A percentile compares a stretch with the other conserved stretches of the same genome.
phyloP scores from a whole-genome alignment of 1,140 invertebrate genomes.

The Trichonephila inaurata region DNA sequence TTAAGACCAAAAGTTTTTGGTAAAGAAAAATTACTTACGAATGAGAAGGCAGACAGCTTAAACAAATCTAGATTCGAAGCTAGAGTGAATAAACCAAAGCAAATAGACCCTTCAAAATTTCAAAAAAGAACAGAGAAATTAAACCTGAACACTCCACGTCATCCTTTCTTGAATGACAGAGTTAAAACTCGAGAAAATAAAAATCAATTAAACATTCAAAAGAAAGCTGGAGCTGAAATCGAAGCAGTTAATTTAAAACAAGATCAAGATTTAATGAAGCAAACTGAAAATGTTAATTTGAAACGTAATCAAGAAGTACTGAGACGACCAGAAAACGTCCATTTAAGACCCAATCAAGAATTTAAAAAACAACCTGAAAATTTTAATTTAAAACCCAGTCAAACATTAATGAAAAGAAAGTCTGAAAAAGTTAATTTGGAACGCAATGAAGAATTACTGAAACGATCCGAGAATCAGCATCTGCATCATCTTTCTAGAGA shows the following conservation, averaged over 20 bases:
- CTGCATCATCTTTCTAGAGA: background rate
- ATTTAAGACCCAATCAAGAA: background rate
- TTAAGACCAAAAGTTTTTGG: background rate
- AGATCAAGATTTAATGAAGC: too few species aligned
- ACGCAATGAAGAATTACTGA: background rate
- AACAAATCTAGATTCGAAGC: background rate
- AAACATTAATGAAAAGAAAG: background rate
- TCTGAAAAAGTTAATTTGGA: background rate
- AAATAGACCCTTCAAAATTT: background rate
- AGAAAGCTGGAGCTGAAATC: too few species aligned
- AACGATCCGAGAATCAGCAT: background rate
- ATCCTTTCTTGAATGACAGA: background rate
- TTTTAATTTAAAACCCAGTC: too few species aligned
- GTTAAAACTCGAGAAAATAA: background rate
- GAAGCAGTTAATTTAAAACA: too few species aligned
- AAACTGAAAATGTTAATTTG: too few species aligned
- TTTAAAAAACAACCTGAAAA: too few species aligned
- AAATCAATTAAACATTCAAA: background rate
- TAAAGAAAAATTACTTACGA: background rate
- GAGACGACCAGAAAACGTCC: too few species aligned
- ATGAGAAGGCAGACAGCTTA: background rate
- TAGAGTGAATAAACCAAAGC: background rate
- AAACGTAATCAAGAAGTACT: too few species aligned
- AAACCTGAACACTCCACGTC: background rate
- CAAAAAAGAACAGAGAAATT: background rate